phyloP scores from a whole-genome alignment of 2,113 vertebrate genomes.

The Vidua chalybeata region DNA sequence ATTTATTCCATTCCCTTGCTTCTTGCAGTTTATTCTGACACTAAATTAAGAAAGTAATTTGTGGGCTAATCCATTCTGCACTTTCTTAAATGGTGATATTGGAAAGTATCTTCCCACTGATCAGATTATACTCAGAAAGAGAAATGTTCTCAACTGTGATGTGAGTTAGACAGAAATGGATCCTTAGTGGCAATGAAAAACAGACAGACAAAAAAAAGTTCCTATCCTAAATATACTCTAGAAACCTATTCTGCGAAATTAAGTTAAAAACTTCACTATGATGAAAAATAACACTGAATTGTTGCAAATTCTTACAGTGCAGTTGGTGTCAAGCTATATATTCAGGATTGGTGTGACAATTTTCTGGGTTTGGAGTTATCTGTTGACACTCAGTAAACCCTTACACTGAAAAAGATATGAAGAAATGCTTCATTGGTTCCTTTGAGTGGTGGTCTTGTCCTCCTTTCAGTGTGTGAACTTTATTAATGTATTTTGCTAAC shows the following conservation, averaged over 20 bases:
- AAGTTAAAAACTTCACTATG: neutral
- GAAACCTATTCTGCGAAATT: neutral
- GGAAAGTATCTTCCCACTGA: neutral
- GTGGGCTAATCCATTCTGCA: neutral
- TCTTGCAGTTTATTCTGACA: neutral
- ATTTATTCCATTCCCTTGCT: neutral
- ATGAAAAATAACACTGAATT: neutral
- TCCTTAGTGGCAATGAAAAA: neutral
- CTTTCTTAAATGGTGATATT: neutral
- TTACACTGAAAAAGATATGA: neutral
- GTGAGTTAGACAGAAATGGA: neutral
- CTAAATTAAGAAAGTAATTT: neutral
- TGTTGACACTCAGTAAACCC: constrained; percentile 31
- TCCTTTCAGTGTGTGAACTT: neutral
- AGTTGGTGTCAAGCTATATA: neutral
- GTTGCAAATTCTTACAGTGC: neutral
- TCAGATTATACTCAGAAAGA: neutral
- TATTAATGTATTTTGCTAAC: constrained; percentile 36
- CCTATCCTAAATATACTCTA: neutral
- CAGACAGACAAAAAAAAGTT: neutral
- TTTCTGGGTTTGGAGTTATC: constrained; percentile 38
- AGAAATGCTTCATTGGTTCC: constrained; percentile 22
- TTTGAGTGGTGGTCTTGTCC: neutral
- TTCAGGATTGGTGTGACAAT: constrained; percentile 16
- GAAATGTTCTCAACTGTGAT: neutral